Base-by-base conservation (phyloP, 2,797 vertebrate genomes). In the Gadopsis marmoratus region DNA sequence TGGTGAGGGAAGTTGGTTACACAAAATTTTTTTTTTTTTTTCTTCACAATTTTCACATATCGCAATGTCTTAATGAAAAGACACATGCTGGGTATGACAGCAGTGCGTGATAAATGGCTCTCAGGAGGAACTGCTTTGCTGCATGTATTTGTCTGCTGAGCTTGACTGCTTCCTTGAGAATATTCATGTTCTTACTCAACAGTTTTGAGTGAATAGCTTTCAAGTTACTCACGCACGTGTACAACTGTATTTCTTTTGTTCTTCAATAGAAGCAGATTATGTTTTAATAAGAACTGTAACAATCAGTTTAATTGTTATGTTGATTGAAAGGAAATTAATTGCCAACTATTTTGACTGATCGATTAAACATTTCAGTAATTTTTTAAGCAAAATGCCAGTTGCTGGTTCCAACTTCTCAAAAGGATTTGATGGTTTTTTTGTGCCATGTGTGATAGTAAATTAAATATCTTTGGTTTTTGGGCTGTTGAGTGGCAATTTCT, bases 1-100 rank as follows among this genome's bases (percentile, higher is more conserved):
- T 67, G 91, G 85, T 86, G 85, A 79, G 72, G 85, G 80, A 76
- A 82, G 53, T 58, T 87, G 83, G 81, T 70, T 12, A 78, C 88
- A 91, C 77, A 7, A 0, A 37, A 12, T 12, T 4, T 60, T 53
- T 51, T 14, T 54, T 51, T 14, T 54, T 65, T 77, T 2, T 71
- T 70, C 71, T 51, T 23, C 71, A 79, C 71, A 5, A 39, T 73
- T 37, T 53, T 73, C 19, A 64, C 19, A 51, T 64, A 23, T 33
- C 33, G 71, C 14, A 35, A 19, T 71, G 39, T 72, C 5, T 35
- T 54, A 39, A 62, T 58, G 33, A n/a, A 61, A 17, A 35, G 21
- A 55, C 23, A 71, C 51, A 33, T 77, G 41, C 66, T 71, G 53
- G 66, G 56, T 62, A 14, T 61, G 41, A 69, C 56, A 48, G 17